Base-by-base conservation (phyloP, 2,888 invertebrate species). In the Clusia tigrina region DNA sequence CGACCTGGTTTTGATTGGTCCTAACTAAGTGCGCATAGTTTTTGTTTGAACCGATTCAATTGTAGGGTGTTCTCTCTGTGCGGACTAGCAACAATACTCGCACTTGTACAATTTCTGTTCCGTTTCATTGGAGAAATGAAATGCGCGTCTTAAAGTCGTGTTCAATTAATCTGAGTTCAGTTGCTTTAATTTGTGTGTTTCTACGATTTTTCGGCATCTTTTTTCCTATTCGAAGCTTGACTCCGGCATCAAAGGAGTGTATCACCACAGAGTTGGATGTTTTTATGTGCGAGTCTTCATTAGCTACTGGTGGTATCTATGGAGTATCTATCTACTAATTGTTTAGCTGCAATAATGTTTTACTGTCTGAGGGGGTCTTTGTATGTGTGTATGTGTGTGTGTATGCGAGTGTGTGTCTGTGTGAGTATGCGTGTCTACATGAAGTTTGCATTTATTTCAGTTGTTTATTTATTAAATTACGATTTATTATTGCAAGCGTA, bases 401-500 rank as follows among this genome's bases (percentile, higher is more conserved):
- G 22, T 3, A 20, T 48, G 32, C 32, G 12, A 6, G 32, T 12
- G 32, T 32, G 32, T 32, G 32, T 32, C 6, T 32, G 32, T 32
- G 32, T 32, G 32, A 9, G 32, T 32, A 12, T 32, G 32, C 12
- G 32, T 12, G 32, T 32, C 6, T 48, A 5, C 22, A 48, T 48
- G 20, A 2, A 42, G 15, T 20, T 18, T 48, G 48, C 22, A 48
- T 48, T 48, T 48, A 22, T 48, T 52, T 54, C 54, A 18, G 26
- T 22, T 58, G 48, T 64, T 64, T 58, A 58, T 53, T 64, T 58
- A 61, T 61, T 48, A 58, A 60, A 61, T 64, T 60, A 64, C 64
- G 46, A 48, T 61, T 54, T 53, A 61, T 64, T 64, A 64, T 54
- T 64, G 64, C 26, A 48, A 26, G 20, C 61, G 25, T 64, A 64